Evolutionary conservation across 2,888 invertebrate genomes (phyloP).

Genomic region (Lomographa bimaculata): DNA sequence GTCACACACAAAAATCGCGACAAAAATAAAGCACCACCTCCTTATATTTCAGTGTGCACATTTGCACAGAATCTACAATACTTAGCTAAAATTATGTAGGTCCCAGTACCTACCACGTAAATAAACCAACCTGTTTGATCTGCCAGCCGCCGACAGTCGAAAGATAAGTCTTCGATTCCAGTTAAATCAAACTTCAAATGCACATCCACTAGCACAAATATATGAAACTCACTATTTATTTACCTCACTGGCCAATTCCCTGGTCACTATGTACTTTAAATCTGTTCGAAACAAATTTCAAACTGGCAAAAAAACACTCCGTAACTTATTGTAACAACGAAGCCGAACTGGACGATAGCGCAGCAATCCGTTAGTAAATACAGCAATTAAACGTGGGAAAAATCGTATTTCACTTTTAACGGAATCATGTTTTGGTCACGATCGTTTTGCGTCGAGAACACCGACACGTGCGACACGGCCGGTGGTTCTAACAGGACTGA

Average conservation of each 20-base stretch:
- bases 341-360: conserved; percentile 26
- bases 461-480: conserved; percentile 42
- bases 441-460: conserved; percentile 45
- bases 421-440: conserved; percentile 53
- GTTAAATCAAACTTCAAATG: conserved; percentile 24
- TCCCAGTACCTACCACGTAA: no score
- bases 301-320: conserved; percentile 36
- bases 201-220: conserved; percentile 52
- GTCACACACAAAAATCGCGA: no score
- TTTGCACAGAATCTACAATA: no score
- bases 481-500: conserved; percentile 66
- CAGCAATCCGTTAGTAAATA: conserved; percentile 36
- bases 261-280: no score
- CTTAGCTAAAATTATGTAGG: no score
- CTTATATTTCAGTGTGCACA: no score
- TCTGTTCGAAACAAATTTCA: conserved; percentile 33
- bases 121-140: conserved; percentile 9
- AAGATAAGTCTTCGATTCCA: conserved; percentile 24
- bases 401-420: conserved; percentile 42
- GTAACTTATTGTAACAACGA: conserved; percentile 24
- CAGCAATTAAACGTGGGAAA: conserved; percentile 32
- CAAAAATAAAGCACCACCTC: no score
- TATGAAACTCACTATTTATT: conserved; percentile 17
- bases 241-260: conserved; percentile 31
- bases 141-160: conserved; percentile 6